phyloP scores from a whole-genome alignment of 2,888 invertebrate species.

The Portevinia maculata region DNA sequence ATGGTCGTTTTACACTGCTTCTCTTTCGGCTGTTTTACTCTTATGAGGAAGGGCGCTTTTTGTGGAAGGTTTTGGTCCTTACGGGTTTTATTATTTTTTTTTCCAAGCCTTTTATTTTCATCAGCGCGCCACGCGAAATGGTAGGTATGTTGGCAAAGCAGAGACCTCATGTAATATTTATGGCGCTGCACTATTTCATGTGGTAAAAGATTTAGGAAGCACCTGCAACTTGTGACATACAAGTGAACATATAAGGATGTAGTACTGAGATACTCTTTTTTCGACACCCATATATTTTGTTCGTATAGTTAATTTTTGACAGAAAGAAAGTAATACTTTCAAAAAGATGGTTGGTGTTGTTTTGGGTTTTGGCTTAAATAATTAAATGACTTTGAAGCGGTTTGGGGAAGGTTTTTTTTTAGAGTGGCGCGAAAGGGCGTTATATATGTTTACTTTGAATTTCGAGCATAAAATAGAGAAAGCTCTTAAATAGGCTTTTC shows the following conservation, averaged over 20 bases:
- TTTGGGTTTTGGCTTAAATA: conserved; percentile 50
- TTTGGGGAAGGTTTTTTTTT: conserved; percentile 1
- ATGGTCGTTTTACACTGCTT: conserved; percentile 57
- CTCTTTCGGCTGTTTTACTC: conserved; percentile 51
- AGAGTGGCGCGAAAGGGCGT: not conserved
- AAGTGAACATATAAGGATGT: conserved; percentile 35
- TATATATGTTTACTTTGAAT: not conserved
- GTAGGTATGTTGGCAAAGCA: conserved; percentile 7
- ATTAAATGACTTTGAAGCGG: conserved; percentile 46
- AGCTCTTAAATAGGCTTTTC: not conserved
- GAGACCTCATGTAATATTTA: conserved; percentile 59
- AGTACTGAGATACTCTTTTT: conserved; percentile 4
- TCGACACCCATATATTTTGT: conserved; percentile 35
- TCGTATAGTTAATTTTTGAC: conserved; percentile 36
- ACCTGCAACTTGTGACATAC: conserved; percentile 72
- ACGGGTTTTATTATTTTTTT: conserved; percentile 17
- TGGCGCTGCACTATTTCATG: conserved; percentile 70
- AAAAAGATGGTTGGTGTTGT: conserved; percentile 43
- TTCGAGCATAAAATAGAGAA: not conserved
- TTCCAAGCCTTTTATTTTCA: conserved; percentile 24
- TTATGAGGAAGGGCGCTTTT: conserved; percentile 8
- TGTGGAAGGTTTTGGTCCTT: conserved; percentile 54
- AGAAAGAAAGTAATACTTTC: conserved; percentile 61
- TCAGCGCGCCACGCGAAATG: conserved; percentile 33
- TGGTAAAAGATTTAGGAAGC: conserved; percentile 73